A percentile compares a stretch with the other conserved stretches of the same genome.
Conservation (phyloP, 2,888 invertebrate genomes). For the Diarsia mendica region DNA sequence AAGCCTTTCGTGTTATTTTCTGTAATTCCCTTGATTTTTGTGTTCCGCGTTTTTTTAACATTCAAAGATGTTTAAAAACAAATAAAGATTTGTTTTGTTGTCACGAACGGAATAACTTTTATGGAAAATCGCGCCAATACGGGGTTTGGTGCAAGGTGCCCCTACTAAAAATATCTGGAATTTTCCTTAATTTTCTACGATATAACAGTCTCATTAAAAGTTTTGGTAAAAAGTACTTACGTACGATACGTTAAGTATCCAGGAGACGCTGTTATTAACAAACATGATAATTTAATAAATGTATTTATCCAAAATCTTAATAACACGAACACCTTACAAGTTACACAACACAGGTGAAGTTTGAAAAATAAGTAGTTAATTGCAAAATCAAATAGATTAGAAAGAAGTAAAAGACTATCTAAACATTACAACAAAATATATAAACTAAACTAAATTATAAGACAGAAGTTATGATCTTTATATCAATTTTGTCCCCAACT, state of each 20-base stretch:
- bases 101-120: slow-evolving; percentile 14
- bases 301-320: background rate
- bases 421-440: too few relatives aligned
- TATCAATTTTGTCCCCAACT: background rate
- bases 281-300: background rate
- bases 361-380: background rate
- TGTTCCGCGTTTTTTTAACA: slow-evolving; percentile 16
- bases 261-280: background rate
- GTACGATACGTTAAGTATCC: background rate
- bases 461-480: background rate
- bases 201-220: background rate
- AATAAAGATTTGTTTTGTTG: slow-evolving; percentile 24
- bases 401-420: too few relatives aligned
- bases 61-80: slow-evolving; percentile 33
- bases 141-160: too few relatives aligned
- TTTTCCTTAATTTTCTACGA: background rate
- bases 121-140: slow-evolving; percentile 9
- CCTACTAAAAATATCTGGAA: background rate
- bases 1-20: slow-evolving; percentile 61
- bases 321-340: background rate
- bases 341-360: background rate
- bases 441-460: too few relatives aligned
- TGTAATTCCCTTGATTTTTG: slow-evolving; percentile 45
- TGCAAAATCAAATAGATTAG: background rate
- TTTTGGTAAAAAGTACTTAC: background rate